Evolutionary conservation across 2,797 vertebrate genomes (phyloP), one percentile per base, ranked within the genome.

Genomic region (Percopsis omiscomaycus): DNA sequence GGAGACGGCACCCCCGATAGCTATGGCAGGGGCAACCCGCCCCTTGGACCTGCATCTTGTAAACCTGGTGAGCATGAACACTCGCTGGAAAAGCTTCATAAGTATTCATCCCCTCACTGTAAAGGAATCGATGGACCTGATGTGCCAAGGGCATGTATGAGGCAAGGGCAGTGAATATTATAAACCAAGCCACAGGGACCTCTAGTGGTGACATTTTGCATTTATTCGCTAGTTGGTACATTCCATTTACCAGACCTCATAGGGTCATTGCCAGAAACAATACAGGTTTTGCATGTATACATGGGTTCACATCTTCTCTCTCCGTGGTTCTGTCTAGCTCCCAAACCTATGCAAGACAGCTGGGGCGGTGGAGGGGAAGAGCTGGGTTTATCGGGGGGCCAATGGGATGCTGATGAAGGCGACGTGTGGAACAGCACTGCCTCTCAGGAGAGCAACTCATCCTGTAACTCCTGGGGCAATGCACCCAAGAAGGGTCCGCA

Each of bases 271-370:
- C 4, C 49, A 16, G n/a, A 12, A 16, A 6, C 14, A 22, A 29
- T 5, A 48, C 5, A 13, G 22, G 9, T 12, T 13, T 27, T 15
- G 8, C 9, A 9, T 27, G 14, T 2, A n/a, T 9, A 55, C 29
- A 29, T 51, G 50, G 12, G 22, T 56, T 62, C 63, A 57, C 16
- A 51, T 61, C 49, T 6, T 57, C 6, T 61, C 1, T 28, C 64
- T 2, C 67, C 1, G 8, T 62, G 32, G 65, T n/a, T 64, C 69
- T 74, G 12, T 79, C n/a, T 75, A 98, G 97, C 93, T 88, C 92
- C 96, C 68, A 98, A 98, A 95, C 92, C 96, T 96, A 96, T 97
- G 95, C 96, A 97, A 96, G 94, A 96, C 22, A 92, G 95, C 91
- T 98, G 97, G 96, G 96, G 96, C 88, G 95, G 94, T 67, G 56